These are phyloP conservation scores for Mixornis gularis DNA, from an alignment of 2,113 vertebrate species.

Conservation along the genomic window DNA sequence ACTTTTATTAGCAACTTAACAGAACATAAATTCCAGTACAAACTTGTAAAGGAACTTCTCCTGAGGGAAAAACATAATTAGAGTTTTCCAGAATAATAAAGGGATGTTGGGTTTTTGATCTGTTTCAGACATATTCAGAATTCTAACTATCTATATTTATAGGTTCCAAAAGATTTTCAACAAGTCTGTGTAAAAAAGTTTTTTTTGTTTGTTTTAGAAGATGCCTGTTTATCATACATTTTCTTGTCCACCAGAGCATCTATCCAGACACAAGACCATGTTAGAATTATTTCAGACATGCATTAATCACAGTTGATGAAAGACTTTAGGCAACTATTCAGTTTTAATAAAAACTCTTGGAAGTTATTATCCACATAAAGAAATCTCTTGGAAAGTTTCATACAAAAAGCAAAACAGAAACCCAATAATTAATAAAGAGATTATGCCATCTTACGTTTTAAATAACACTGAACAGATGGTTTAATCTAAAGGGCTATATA, in stretches of 20 bases:
- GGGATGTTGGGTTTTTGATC: neutral
- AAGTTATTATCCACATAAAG: constrained; percentile 53
- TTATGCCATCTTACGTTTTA: constrained; percentile 27
- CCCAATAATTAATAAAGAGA: constrained; percentile 33
- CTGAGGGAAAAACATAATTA: constrained; percentile 21
- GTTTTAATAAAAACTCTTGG: constrained; percentile 55
- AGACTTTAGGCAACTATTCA: constrained; percentile 52
- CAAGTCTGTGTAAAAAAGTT: neutral
- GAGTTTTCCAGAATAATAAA: constrained; percentile 34
- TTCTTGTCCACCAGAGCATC: constrained; percentile 37
- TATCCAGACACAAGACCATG: constrained; percentile 13
- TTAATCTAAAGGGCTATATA: constrained; percentile 7
- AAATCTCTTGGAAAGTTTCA: constrained; percentile 29
- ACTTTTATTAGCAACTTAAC: constrained; percentile 9
- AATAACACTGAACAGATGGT: constrained; percentile 33
- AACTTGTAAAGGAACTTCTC: constrained; percentile 44
- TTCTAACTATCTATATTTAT: constrained; percentile 19
- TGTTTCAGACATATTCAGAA: constrained; percentile 19
- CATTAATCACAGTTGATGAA: constrained; percentile 53
- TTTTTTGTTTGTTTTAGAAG: neutral
- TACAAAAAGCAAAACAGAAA: constrained; percentile 43
- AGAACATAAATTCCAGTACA: constrained; percentile 37
- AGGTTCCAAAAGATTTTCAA: constrained; percentile 44
- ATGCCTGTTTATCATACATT: constrained; percentile 21
- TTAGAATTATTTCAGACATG: constrained; percentile 40